phyloP scores from a whole-genome alignment of 2,797 vertebrate species.

The Anisognathus igniventris region DNA sequence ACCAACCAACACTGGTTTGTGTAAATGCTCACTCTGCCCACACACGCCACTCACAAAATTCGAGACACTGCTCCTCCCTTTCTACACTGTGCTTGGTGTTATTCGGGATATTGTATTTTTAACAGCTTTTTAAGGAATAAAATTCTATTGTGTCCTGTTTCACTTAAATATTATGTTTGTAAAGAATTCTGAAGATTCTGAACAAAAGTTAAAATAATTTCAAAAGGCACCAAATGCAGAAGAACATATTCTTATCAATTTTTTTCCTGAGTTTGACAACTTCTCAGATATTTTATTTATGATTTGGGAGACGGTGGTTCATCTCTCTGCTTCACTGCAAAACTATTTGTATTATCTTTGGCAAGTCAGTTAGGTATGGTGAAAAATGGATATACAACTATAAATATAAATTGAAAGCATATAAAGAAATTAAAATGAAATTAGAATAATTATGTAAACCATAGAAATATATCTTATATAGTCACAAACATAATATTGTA shows the following conservation, averaged over 20 bases:
- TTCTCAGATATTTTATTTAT: not conserved
- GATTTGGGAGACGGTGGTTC: not conserved
- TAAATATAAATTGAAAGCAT: not conserved
- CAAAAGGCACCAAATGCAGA: not conserved
- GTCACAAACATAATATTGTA: not conserved
- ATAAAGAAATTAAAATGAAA: not conserved
- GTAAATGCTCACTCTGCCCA: not conserved
- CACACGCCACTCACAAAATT: not conserved
- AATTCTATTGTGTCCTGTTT: not conserved
- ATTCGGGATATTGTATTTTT: not conserved
- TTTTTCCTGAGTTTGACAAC: not conserved
- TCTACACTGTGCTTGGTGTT: not conserved
- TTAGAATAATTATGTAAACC: not conserved
- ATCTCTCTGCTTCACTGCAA: not conserved
- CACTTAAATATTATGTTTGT: not conserved
- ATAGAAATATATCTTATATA: not conserved
- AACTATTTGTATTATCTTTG: not conserved
- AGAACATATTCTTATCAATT: not conserved
- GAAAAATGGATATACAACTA: not conserved
- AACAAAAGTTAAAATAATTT: not conserved
- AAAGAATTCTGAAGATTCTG: not conserved
- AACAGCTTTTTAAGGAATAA: not conserved
- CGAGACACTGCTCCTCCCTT: not conserved
- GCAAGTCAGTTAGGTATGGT: not conserved
- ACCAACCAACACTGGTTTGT: not conserved